Conservation (phyloP, 2,113 vertebrate species). For the Willisornis vidua region DNA sequence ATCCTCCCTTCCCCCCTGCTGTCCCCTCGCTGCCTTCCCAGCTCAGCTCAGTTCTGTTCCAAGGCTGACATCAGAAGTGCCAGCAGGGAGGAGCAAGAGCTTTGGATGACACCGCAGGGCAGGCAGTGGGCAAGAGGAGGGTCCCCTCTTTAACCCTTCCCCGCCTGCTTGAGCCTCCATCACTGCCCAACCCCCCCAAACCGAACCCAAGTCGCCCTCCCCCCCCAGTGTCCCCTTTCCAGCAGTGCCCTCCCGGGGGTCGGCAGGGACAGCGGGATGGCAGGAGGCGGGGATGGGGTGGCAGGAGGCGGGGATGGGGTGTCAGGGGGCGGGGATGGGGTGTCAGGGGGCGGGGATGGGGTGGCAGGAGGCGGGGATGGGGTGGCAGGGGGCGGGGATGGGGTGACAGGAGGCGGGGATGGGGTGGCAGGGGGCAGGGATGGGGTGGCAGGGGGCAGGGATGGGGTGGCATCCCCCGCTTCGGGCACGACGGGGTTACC, state of each 20-base stretch:
- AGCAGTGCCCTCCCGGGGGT: background rate
- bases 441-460: background rate
- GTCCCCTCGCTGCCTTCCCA: background rate
- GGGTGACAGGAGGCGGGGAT: background rate
- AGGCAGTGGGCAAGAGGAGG: background rate
- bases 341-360: background rate
- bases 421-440: background rate
- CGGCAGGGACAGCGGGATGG: background rate
- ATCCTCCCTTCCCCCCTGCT: background rate
- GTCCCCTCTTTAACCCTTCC: conserved; percentile 2
- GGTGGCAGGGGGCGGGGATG: too few relatives aligned
- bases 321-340: background rate
- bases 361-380: background rate
- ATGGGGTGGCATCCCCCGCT: background rate
- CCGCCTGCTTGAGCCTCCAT: background rate
- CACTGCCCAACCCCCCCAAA: background rate
- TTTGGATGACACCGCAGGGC: background rate
- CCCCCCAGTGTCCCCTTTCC: background rate
- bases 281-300: background rate
- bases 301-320: background rate
- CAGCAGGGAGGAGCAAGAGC: conserved; percentile 20
- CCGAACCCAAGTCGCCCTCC: background rate
- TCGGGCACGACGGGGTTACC: conserved; percentile 6
- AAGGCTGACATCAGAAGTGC: conserved; percentile 4
- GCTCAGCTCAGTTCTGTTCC: background rate